phyloP scores from a whole-genome alignment of 2,113 vertebrate species.

The Grammomys dolichurus region DNA sequence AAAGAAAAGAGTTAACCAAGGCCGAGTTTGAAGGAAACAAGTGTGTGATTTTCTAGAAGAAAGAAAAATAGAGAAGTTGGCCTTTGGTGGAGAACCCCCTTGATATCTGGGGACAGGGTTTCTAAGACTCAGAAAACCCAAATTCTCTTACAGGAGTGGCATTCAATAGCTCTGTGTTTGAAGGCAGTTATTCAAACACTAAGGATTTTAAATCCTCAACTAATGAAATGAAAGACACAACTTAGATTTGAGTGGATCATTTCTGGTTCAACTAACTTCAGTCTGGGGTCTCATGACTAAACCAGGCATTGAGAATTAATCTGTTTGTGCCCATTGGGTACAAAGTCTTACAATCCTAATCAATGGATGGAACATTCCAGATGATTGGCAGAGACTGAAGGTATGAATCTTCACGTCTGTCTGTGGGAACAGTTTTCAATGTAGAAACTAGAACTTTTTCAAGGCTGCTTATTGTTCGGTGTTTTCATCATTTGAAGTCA shows the following conservation, averaged over 20 bases:
- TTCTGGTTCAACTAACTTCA: background rate
- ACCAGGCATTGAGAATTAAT: background rate
- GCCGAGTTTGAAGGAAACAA: background rate
- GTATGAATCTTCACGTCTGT: background rate
- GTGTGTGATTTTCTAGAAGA: background rate
- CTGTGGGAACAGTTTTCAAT: background rate
- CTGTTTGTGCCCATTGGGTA: background rate
- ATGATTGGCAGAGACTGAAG: background rate
- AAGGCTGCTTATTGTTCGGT: background rate
- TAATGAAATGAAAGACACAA: background rate
- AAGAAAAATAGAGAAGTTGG: background rate
- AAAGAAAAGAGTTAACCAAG: background rate
- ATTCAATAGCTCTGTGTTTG: background rate
- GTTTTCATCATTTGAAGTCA: background rate
- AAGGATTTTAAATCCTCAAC: background rate
- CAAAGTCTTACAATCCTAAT: background rate
- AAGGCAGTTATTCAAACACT: background rate
- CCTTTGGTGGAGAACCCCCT: background rate
- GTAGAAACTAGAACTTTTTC: background rate
- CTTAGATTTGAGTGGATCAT: background rate
- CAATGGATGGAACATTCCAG: background rate
- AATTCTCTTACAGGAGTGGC: background rate
- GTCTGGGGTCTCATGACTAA: background rate
- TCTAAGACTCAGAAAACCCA: background rate
- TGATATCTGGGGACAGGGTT: background rate